Percentiles rank a stretch among this genome's conserved stretches.
phyloP scores from a whole-genome alignment of 2,888 invertebrate species.

The Piscicola geometra region DNA sequence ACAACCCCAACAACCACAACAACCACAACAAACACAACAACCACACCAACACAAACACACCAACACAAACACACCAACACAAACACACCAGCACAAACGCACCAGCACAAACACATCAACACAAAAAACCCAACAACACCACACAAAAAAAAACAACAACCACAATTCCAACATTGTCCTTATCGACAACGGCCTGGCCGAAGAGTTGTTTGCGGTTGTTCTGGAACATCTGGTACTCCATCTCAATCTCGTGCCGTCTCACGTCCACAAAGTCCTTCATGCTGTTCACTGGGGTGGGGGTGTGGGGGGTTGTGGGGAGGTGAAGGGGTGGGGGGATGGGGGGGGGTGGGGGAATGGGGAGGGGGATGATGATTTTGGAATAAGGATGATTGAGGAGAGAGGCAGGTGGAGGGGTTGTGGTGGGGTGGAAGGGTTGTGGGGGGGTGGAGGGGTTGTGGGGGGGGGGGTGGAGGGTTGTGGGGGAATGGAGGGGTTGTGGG shows the following conservation, averaged over 20 bases:
- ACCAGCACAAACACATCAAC: no score
- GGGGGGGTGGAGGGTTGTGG: not conserved
- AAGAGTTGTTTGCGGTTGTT: constrained; percentile 46
- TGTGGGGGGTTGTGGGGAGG: not conserved
- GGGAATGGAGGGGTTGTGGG: no score
- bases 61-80: no score
- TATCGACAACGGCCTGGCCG: constrained; percentile 1
- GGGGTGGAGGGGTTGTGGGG: not conserved
- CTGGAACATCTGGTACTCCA: constrained; percentile 63
- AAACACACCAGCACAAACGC: no score
- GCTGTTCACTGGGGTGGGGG: constrained; percentile 69
- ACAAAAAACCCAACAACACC: not conserved
- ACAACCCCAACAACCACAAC: no score
- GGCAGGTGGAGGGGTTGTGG: not conserved
- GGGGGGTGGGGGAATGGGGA: no score
- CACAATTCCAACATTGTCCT: not conserved
- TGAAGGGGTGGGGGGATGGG: no score
- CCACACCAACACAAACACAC: no score
- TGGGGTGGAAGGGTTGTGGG: no score
- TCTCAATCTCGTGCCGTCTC: constrained; percentile 79
- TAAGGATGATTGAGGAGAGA: no score
- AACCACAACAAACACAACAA: no score
- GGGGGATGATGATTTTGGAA: not conserved
- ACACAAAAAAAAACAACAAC: not conserved
- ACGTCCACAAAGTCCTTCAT: constrained; percentile 74